Evolutionary conservation across 1,140 invertebrate genomes (phyloP).

Genomic region (Aricia agestis): DNA sequence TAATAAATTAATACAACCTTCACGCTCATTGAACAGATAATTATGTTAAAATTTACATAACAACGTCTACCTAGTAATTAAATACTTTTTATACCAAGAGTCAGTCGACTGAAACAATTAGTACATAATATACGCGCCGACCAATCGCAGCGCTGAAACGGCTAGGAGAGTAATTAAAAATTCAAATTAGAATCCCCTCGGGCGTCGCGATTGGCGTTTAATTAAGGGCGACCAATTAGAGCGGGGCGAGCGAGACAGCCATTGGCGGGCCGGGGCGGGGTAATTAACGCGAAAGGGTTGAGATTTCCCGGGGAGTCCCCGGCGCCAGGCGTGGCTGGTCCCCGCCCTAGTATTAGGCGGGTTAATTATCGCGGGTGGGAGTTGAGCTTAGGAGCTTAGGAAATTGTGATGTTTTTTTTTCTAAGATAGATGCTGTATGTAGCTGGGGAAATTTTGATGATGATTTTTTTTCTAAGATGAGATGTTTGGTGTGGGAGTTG

Average conservation of each 20-base stretch:
- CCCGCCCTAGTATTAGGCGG: conserved; percentile 38
- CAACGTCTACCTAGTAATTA: too few species aligned
- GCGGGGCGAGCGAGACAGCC: conserved; percentile 48
- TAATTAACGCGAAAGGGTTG: conserved; percentile 74
- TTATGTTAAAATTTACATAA: too few species aligned
- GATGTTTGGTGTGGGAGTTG: too few species aligned
- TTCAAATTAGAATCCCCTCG: conserved; percentile 70
- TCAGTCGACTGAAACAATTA: not conserved
- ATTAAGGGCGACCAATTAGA: conserved; percentile 72
- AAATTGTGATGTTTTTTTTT: too few species aligned
- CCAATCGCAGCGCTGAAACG: conserved; percentile 51
- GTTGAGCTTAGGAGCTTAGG: too few species aligned
- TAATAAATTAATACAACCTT: too few species aligned
- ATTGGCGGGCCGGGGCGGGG: conserved; percentile 64
- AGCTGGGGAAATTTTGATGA: too few species aligned
- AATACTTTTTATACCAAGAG: not conserved
- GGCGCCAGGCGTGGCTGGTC: conserved; percentile 47
- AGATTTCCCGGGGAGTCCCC: conserved; percentile 59
- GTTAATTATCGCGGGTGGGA: not conserved
- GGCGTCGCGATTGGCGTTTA: conserved; percentile 61
- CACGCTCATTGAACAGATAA: too few species aligned
- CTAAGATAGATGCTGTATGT: too few species aligned
- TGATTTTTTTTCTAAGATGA: too few species aligned
- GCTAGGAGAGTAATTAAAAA: conserved; percentile 65
- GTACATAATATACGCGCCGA: conserved; percentile 22